These are phyloP conservation scores for Streptopelia turtur DNA, from an alignment of 2,797 vertebrate species.

Conservation along the genomic window DNA sequence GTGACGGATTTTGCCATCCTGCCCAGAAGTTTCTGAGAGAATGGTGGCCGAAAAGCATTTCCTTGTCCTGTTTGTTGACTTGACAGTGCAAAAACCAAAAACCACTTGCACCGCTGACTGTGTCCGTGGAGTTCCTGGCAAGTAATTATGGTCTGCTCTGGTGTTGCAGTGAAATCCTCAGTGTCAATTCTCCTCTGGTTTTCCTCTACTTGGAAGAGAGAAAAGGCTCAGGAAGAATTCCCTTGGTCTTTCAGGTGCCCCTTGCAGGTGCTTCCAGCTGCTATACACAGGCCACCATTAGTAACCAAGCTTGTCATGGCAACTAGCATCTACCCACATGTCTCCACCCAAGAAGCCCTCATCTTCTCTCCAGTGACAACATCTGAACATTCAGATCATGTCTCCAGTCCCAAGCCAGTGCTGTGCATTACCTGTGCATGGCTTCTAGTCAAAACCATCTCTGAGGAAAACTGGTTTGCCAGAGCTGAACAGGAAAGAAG, in stretches of 20 bases:
- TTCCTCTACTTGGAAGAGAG: not conserved
- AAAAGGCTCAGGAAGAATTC: not conserved
- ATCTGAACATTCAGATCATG: not conserved
- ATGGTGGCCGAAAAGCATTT: not conserved
- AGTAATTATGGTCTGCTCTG: not conserved
- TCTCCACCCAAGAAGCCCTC: not conserved
- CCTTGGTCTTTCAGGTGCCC: not conserved
- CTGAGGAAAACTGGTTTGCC: not conserved
- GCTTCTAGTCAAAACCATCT: not conserved
- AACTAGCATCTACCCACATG: not conserved
- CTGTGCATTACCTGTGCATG: not conserved
- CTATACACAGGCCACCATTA: not conserved
- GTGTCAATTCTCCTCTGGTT: not conserved
- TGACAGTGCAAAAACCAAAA: not conserved
- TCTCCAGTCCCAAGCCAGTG: not conserved
- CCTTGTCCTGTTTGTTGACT: not conserved
- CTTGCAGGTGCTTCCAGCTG: not conserved
- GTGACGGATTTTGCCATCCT: not conserved
- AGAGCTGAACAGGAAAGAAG: not conserved
- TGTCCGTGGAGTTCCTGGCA: not conserved
- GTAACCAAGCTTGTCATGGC: not conserved
- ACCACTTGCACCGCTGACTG: not conserved
- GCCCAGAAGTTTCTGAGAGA: not conserved
- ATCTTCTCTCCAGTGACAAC: not conserved
- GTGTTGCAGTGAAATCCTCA: rapidly evolving